phyloP scores from a whole-genome alignment of 1,140 invertebrate genomes.

The Eriocheir sinensis region DNA sequence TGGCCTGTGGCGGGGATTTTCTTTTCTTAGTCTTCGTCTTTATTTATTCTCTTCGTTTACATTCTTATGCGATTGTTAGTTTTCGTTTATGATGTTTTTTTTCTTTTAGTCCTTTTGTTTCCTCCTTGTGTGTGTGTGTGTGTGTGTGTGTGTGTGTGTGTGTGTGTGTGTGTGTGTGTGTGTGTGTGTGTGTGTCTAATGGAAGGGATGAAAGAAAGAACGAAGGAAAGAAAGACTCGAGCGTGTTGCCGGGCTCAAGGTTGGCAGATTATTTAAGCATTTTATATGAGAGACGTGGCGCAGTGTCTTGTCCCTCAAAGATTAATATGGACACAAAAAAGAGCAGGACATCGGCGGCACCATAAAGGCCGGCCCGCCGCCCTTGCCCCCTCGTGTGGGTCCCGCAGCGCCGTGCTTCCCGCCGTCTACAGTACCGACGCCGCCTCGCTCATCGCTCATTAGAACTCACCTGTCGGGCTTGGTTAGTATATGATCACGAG shows the following conservation, averaged over 20 bases:
- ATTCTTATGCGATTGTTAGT: not conserved
- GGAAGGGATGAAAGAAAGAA: too few species aligned
- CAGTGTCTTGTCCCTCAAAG: not conserved
- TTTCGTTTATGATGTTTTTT: not conserved
- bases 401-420: not conserved
- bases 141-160: conserved; percentile 54
- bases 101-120: too few species aligned
- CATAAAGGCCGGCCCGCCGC: not conserved
- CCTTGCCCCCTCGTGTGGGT: not conserved
- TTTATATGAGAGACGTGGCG: conserved; percentile 13
- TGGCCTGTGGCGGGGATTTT: not conserved
- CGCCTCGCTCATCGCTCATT: conserved; percentile 32
- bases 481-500: conserved; percentile 30
- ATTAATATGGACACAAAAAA: conserved; percentile 10
- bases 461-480: conserved; percentile 3
- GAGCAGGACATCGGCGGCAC: not conserved
- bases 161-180: conserved; percentile 54
- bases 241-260: not conserved
- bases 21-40: not conserved
- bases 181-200: not conserved
- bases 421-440: not conserved
- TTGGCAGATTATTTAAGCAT: not conserved
- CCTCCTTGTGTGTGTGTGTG: conserved; percentile 33
- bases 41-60: conserved; percentile 1
- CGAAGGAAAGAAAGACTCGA: not conserved